phyloP scores from a whole-genome alignment of 2,797 vertebrate genomes.

The Toxotes lorentzi region DNA sequence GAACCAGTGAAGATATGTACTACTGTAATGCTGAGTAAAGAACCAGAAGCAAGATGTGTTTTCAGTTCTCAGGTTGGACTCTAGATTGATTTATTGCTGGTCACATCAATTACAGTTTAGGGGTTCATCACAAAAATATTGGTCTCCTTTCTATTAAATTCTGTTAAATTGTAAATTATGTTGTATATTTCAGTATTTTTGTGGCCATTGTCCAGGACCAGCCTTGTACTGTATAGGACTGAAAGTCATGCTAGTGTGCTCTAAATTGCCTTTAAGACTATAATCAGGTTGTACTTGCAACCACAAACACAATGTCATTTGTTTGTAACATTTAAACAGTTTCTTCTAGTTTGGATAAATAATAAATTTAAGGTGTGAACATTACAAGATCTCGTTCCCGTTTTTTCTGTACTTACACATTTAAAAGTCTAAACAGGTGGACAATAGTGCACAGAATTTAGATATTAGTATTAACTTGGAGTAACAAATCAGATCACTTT shows the following conservation, averaged over 20 bases:
- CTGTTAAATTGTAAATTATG: slow-evolving; percentile 19
- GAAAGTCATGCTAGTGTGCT: not conserved
- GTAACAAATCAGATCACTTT: slow-evolving; percentile 87
- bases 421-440: not conserved
- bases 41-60: not conserved
- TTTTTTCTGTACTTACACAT: slow-evolving; percentile 21
- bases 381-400: slow-evolving; percentile 1
- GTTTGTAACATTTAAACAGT: slow-evolving; percentile 35
- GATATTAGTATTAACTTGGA: slow-evolving; percentile 56
- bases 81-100: slow-evolving; percentile 5
- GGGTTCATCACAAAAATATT: not conserved
- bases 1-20: not conserved
- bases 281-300: slow-evolving; percentile 34
- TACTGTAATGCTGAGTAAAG: not conserved
- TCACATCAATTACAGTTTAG: not conserved
- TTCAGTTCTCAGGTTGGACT: not conserved
- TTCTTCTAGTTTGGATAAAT: slow-evolving; percentile 55
- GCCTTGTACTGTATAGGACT: not conserved
- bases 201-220: not conserved
- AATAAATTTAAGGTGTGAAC: slow-evolving; percentile 31
- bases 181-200: slow-evolving; percentile 16
- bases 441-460: slow-evolving; percentile 14
- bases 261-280: slow-evolving; percentile 10
- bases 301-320: slow-evolving; percentile 17
- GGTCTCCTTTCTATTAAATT: not conserved